phyloP scores from a whole-genome alignment of 2,113 vertebrate species.

The Sigmodon hispidus region DNA sequence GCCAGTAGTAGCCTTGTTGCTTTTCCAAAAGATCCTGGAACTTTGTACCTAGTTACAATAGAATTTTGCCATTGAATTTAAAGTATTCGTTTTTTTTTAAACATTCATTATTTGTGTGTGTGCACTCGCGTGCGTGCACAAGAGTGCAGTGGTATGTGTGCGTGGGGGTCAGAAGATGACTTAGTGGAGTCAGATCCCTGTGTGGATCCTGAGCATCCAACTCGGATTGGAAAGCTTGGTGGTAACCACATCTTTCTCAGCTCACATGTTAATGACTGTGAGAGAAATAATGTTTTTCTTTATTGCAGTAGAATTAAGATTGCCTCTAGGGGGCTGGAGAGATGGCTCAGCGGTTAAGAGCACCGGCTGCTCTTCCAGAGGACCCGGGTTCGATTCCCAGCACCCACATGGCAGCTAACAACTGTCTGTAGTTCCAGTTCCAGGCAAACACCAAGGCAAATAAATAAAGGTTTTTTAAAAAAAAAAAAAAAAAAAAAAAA shows the following conservation, averaged over 20 bases:
- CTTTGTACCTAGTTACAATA: not conserved
- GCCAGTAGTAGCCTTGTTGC: fast-evolving
- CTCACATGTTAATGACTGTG: not conserved
- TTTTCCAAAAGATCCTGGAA: not conserved
- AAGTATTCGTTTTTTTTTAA: not conserved
- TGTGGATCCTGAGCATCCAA: not conserved
- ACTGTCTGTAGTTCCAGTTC: too few relatives aligned
- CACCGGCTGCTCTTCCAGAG: too few relatives aligned
- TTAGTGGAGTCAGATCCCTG: too few relatives aligned
- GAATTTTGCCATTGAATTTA: not conserved
- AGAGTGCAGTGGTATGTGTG: not conserved
- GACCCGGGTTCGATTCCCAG: too few relatives aligned
- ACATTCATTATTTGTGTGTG: not conserved
- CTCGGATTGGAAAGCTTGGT: not conserved
- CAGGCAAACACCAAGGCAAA: too few relatives aligned
- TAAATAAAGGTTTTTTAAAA: too few relatives aligned
- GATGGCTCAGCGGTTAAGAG: too few relatives aligned
- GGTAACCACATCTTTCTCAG: not conserved
- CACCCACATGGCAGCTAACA: too few relatives aligned
- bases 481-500: too few relatives aligned
- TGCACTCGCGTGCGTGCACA: too few relatives aligned
- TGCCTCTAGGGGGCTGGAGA: too few relatives aligned
- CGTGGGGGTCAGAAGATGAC: not conserved
- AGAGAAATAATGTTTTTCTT: not conserved
- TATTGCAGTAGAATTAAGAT: not conserved